These are phyloP conservation scores for Mimumesa dahlbomi DNA, from an alignment of 2,888 invertebrate genomes.

Conservation along the genomic window DNA sequence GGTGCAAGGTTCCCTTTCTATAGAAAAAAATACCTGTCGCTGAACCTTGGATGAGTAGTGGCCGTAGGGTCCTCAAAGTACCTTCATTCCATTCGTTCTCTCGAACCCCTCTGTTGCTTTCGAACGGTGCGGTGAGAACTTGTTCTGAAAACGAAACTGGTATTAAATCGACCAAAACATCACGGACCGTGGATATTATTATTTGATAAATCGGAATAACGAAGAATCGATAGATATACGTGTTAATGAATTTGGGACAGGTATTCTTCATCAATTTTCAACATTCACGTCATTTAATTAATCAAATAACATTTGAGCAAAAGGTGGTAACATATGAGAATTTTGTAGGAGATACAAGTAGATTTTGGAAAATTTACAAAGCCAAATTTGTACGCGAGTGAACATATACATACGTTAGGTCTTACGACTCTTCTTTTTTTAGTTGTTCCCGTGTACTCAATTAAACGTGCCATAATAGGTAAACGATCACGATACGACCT, in stretches of 20 bases:
- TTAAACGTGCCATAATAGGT: slow-evolving; percentile 36
- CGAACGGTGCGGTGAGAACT: slow-evolving; percentile 47
- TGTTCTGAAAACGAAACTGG: slow-evolving; percentile 56
- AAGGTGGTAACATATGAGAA: too few relatives aligned
- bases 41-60: slow-evolving; percentile 50
- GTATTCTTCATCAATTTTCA: too few relatives aligned
- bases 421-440: not conserved
- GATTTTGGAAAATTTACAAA: too few relatives aligned
- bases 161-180: slow-evolving; percentile 33
- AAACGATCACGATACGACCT: slow-evolving; percentile 57
- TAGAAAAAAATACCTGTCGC: slow-evolving; percentile 41
- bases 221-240: too few relatives aligned
- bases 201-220: too few relatives aligned
- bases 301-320: too few relatives aligned
- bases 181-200: too few relatives aligned
- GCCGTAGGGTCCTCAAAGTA: slow-evolving; percentile 42
- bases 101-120: slow-evolving; percentile 51
- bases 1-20: not conserved
- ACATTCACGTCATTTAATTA: too few relatives aligned
- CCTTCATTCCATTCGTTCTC: slow-evolving; percentile 44
- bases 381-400: not conserved
- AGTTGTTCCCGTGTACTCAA: slow-evolving; percentile 5
- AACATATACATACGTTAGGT: not conserved
- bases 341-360: too few relatives aligned
- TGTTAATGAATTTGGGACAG: too few relatives aligned